A percentile compares a stretch with the other conserved stretches of the same genome.
These are phyloP conservation scores for Chloroclystis v-ata DNA, from an alignment of 2,888 invertebrate genomes.

Conservation along the genomic window DNA sequence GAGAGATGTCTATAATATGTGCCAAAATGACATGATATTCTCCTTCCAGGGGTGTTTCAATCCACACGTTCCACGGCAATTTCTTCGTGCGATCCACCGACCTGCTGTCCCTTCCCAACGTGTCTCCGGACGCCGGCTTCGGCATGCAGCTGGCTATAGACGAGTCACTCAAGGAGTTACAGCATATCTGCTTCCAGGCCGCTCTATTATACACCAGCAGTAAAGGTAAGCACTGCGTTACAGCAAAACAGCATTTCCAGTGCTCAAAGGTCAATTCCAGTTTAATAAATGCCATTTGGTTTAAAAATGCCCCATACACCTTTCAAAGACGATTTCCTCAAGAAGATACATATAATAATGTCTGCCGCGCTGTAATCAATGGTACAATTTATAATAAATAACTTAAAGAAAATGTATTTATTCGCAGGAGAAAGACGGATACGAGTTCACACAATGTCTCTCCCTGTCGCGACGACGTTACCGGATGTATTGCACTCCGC, in stretches of 20 bases:
- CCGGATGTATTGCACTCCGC: slow-evolving; percentile 92
- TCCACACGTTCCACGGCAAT: slow-evolving; percentile 99
- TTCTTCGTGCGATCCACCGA: slow-evolving; percentile 99
- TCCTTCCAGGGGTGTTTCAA: slow-evolving; percentile 90
- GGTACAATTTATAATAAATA: no score
- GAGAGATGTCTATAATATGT: no score
- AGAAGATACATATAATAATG: no score
- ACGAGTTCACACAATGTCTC: slow-evolving; percentile 96
- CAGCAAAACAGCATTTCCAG: no score
- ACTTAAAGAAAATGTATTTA: no score
- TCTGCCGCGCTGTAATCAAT: no score
- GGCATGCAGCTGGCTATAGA: slow-evolving; percentile 99
- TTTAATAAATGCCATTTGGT: no score
- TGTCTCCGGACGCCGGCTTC: slow-evolving; percentile 98
- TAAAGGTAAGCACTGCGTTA: slow-evolving; percentile 49
- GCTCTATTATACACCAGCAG: slow-evolving; percentile 95
- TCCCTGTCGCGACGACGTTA: slow-evolving; percentile 91
- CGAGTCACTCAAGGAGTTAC: slow-evolving; percentile 90
- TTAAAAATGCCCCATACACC: no score
- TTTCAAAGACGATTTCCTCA: no score
- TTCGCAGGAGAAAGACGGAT: slow-evolving; percentile 94
- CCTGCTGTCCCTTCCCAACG: slow-evolving; percentile 95
- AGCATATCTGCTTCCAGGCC: slow-evolving; percentile 97
- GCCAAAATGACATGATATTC: no score
- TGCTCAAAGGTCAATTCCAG: no score